Evolutionary conservation across 2,888 invertebrate genomes (phyloP), one percentile per base, ranked within the genome.

Genomic region (Scaptomyza reducta): DNA sequence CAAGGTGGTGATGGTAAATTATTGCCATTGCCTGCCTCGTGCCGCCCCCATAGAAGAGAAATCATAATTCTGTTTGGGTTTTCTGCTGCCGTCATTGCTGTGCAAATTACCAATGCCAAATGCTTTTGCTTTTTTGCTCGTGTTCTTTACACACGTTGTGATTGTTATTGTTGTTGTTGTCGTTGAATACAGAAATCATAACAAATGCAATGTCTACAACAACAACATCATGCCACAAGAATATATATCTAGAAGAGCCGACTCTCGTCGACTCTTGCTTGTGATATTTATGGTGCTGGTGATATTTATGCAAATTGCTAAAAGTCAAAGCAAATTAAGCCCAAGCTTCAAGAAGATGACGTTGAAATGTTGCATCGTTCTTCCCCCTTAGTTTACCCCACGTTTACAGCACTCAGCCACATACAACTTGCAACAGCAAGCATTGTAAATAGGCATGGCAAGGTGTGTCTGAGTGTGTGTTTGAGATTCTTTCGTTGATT

Each of bases 301-400:
- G 75, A 85, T 87, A 87, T 87, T 88, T 89, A 89, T 87, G 87
- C 79, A 87, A 85, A 89, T 89, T 89, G 79, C 80, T 72, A 80
- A 83, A 79, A 87, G 89, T 88, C 89, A 88, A 87, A 79, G 79
- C 81, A 88, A 89, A 89, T 87, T 82, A 87, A 89, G 89, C 80
- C 77, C 73, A 76, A 74, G 76, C 77, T 74, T 80, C 86, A 74
- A 68, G 70, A 69, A 85, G 82, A 87, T 78, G 87, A 83, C 75
- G 80, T 71, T 72, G 81, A 76, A 69, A 74, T 80, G 71, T 60
- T 69, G 82, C 66, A 57, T 46, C 40, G 54, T 45, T 45, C 45
- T 35, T 54, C 59, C 45, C 50, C 61, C 58, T 42, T 54, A 69
- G 47, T 56, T 69, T 64, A 58, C 51, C 62, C 55, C 66, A 62